These are phyloP conservation scores for Choreutis nemorana DNA, from an alignment of 2,888 invertebrate species.

Conservation along the genomic window DNA sequence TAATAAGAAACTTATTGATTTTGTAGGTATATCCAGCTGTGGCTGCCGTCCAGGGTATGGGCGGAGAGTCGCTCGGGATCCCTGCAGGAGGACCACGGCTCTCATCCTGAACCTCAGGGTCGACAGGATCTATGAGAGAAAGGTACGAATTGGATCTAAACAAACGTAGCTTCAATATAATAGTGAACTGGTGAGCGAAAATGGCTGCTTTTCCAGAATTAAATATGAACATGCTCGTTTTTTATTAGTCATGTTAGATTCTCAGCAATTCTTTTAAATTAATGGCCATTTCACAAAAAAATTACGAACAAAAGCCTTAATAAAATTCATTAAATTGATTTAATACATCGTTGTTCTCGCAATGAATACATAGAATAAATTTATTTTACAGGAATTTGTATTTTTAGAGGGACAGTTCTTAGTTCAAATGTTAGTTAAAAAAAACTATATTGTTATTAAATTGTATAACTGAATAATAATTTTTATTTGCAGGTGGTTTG, in stretches of 20 bases:
- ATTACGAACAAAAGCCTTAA: too few relatives aligned
- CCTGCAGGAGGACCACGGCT: slow-evolving; percentile 80
- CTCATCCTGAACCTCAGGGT: slow-evolving; percentile 82
- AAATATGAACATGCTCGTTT: neutral
- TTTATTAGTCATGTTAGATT: too few relatives aligned
- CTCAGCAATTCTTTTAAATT: too few relatives aligned
- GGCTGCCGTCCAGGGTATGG: slow-evolving; percentile 84
- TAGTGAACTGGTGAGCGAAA: neutral
- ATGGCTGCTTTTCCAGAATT: neutral
- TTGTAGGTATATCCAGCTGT: slow-evolving; percentile 81
- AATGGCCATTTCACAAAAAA: too few relatives aligned
- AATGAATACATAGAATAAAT: too few relatives aligned
- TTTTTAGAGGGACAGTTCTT: too few relatives aligned
- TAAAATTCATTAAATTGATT: too few relatives aligned
- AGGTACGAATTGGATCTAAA: slow-evolving; percentile 27
- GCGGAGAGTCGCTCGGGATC: slow-evolving; percentile 75
- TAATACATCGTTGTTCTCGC: too few relatives aligned
- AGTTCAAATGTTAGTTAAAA: too few relatives aligned
- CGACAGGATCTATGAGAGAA: slow-evolving; percentile 82
- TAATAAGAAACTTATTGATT: too few relatives aligned
- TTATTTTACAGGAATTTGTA: too few relatives aligned
- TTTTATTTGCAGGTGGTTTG: slow-evolving; percentile 69
- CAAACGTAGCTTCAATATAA: neutral
- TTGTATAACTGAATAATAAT: neutral
- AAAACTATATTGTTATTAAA: neutral